Percentiles rank a stretch among this genome's conserved stretches.
Conservation (phyloP, 1,140 invertebrate genomes). For the Thereuonema tuberculata region DNA sequence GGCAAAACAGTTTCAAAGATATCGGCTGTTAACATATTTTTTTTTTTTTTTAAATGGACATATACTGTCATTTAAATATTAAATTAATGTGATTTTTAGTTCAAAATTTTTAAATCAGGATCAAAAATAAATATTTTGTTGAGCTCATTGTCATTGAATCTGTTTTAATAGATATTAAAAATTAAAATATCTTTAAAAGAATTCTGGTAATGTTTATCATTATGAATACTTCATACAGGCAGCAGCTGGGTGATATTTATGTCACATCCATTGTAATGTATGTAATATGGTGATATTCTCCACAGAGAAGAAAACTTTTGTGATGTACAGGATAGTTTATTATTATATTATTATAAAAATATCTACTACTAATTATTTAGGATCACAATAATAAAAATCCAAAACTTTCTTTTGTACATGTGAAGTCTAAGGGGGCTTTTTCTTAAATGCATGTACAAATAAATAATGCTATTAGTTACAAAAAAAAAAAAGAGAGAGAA, state of each 20-base stretch:
- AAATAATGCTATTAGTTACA: no score
- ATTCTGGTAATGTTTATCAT: no score
- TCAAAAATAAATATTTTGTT: background rate
- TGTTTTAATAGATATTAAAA: background rate
- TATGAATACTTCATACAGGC: no score
- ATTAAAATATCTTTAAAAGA: background rate
- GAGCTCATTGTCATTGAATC: background rate
- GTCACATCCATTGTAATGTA: background rate
- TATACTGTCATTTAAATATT: no score
- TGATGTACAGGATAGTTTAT: background rate
- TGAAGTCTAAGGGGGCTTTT: no score
- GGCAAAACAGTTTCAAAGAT: no score
- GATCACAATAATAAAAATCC: background rate
- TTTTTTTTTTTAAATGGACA: no score
- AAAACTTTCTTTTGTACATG: background rate
- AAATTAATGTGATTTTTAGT: background rate
- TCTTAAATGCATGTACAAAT: no score
- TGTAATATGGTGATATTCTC: background rate
- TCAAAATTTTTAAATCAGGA: background rate
- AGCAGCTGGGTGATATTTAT: background rate
- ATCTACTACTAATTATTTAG: background rate
- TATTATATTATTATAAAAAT: no score
- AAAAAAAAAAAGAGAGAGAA: background rate
- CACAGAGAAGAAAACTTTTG: background rate
- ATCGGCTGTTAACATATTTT: no score